Evolutionary conservation across 2,888 invertebrate species (phyloP), one percentile per base, ranked within the genome.

Genomic region (Hemithea aestivaria): DNA sequence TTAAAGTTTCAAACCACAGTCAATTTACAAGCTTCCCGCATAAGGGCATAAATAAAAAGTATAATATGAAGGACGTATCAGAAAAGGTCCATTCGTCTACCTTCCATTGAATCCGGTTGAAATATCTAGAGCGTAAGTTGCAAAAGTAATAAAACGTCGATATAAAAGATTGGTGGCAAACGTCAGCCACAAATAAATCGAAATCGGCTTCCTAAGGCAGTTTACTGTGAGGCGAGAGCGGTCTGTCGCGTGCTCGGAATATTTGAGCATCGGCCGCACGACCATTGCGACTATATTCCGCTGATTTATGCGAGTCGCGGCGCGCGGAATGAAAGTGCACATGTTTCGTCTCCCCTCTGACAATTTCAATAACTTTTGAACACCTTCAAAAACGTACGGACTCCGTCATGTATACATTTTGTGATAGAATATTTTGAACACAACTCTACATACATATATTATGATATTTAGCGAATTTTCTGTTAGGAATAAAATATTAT

Each of bases 201-300:
- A 62, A 69, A 70, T 66, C 60, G 62, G 60, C 56, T 55, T 55
- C 55, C 53, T 52, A 62, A 62, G 60, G 59, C 65, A 63, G 66
- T 69, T 69, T 62, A 61, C 58, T 63, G 61, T 66, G 57, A 66
- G 67, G 68, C 65, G 56, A 60, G 62, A 61, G 62, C 59, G 66
- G 73, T 72, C 61, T 56, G 57, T 63, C 63, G 62, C 73, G 75
- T 77, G 79, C 69, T 68, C 62, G 56, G 79, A 78, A 77, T 76
- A 70, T 75, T 65, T 64, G 58, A 70, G 57, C 16, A 5, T 66
- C 63, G 58, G 53, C 53, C 55, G 5, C 16, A 16, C 16, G 16
- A 16, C 51, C 51, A 55, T 57, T 57, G 51, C 50, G 49, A 67
- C 64, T 74, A 75, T 75, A 73, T 75, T 74, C 71, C 63, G 62